Evolutionary conservation across 2,797 vertebrate species (phyloP), one percentile per base, ranked within the genome.

Genomic region (Eulemur mongoz): DNA sequence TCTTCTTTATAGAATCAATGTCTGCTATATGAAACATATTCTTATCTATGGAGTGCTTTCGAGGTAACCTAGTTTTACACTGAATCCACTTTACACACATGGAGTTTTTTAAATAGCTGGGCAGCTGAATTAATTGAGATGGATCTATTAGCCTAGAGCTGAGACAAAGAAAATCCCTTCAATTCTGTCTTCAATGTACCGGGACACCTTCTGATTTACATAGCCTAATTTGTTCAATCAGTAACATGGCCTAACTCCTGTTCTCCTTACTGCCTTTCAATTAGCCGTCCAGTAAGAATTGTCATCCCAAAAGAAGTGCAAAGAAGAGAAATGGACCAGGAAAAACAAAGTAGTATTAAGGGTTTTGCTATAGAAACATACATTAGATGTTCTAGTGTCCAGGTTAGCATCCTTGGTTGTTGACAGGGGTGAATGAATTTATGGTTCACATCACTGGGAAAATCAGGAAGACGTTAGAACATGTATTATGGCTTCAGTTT

Each of bases 131-230:
- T 94, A 48, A 95, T 94, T 83, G 65, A 82, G n/a, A 79, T 79
- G 76, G 32, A 92, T 57, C 72, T 94, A 59, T 40, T 65, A 30
- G 25, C 13, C 13, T 52, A 90, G 40, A 30, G 17, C 13, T 90
- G 84, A 91, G 32, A 89, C 35, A 61, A 65, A 89, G 15, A 89
- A 59, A 86, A 75, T 79, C 30, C 12, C 50, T 9, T 70, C 38
- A 87, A 80, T 13, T 73, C 43, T 69, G 3, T 83, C n/a, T 94
- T 87, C 35, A 61, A 4, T 59, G 17, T 82, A 59, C 40, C 14
- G 70, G 27, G n/a, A 96, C 32, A 92, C 9, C 14, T 91, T 94
- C 93, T 93, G 93, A 76, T 93, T 85, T 90, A 27, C 20, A 82
- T 17, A 81, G 85, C 11, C 35, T 85, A 73, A 93, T 85, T 85